phyloP scores from a whole-genome alignment of 2,797 vertebrate genomes.

The Onychomys torridus region DNA sequence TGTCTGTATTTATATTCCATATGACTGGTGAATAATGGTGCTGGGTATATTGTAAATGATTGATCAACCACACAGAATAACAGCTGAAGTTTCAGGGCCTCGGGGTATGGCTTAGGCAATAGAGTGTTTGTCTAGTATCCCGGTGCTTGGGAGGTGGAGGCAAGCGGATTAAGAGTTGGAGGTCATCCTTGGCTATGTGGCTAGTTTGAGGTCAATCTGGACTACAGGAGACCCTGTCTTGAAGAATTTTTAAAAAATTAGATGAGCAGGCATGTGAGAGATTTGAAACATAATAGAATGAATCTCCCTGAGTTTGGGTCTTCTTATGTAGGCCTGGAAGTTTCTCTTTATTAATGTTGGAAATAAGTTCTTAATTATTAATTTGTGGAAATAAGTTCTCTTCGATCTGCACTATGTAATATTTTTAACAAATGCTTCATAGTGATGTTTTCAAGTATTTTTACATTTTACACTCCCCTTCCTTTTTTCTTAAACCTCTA shows the following conservation, averaged over 20 bases:
- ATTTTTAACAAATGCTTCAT: background rate
- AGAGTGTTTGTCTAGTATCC: background rate
- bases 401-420: background rate
- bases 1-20: background rate
- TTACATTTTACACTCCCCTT: background rate
- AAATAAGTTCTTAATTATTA: background rate
- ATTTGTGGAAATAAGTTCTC: background rate
- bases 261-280: background rate
- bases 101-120: background rate
- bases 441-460: background rate
- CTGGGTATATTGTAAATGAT: background rate
- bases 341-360: background rate
- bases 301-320: background rate
- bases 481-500: background rate
- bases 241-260: background rate
- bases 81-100: background rate
- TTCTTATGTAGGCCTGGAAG: background rate
- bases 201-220: background rate
- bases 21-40: background rate
- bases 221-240: background rate
- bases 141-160: background rate
- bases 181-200: background rate
- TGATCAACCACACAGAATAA: background rate
- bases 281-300: background rate
- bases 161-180: background rate